phyloP scores from a whole-genome alignment of 1,140 invertebrate species.

The Bombus fervidus region DNA sequence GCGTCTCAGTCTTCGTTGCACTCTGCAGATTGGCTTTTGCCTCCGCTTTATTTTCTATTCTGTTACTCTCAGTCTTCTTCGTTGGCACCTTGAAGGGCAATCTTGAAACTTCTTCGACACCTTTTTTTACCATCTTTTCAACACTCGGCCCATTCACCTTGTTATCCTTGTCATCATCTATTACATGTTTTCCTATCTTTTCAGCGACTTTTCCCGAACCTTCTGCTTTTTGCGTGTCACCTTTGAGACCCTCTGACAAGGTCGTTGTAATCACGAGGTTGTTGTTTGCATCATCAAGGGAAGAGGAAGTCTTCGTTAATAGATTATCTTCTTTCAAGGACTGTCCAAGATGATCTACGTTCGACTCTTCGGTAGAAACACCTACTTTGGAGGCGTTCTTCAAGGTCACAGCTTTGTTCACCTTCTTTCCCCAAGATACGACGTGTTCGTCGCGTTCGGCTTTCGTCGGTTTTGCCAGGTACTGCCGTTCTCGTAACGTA shows the following conservation, averaged over 20 bases:
- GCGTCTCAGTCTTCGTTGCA: not conserved
- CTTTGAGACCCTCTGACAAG: constrained; percentile 24
- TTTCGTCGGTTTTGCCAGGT: constrained; percentile 57
- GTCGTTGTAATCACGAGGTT: constrained; percentile 25
- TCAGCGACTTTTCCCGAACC: not conserved
- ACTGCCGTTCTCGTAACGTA: constrained; percentile 54
- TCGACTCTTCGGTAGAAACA: not conserved
- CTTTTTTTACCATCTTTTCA: not conserved
- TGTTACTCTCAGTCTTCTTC: not conserved
- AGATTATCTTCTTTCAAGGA: not conserved
- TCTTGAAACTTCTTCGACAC: not conserved
- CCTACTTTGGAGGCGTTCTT: not conserved
- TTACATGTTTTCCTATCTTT: not conserved
- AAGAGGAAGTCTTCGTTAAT: not conserved
- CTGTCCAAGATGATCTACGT: not conserved
- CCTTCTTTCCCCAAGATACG: constrained; percentile 41
- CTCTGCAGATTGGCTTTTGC: not conserved
- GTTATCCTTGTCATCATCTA: not conserved
- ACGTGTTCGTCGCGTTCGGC: constrained; percentile 29
- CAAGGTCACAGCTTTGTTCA: constrained; percentile 57
- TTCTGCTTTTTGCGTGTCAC: constrained; percentile 1
- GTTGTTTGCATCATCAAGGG: not conserved
- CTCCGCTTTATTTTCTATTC: not conserved
- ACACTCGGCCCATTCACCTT: not conserved
- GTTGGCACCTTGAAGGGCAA: not conserved